Evolutionary conservation across 1,140 invertebrate genomes (phyloP), one percentile per base, ranked within the genome.

Genomic region (Microplitis mediator): DNA sequence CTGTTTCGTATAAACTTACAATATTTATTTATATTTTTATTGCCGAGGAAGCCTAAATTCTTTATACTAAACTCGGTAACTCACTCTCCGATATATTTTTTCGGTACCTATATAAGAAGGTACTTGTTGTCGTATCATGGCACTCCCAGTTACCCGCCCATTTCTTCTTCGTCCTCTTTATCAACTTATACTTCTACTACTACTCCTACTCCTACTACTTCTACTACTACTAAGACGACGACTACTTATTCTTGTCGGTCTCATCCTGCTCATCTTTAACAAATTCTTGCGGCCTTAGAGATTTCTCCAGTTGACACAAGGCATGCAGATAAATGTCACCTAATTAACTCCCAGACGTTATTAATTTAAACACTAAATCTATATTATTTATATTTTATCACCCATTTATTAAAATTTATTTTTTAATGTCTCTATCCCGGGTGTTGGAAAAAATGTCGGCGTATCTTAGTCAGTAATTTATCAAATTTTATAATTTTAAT

Each of bases 251-350:
- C 52, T 45, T 11, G 39, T 45, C 39, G 39, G 39, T 45, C 35
- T 62, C 60, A 62, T 54, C 65, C 9, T 51, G 54, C 54, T 72
- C 56, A 69, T 72, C 72, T 62, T 73, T 36, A 62, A 73, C 72
- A 74, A 79, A 81, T 82, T 84, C 82, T 78, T 76, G 73, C 51
- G 75, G 75, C 63, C 76, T 70, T 75, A 76, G 79, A 83, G 81
- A 82, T 83, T 83, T 82, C 79, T 79, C 23, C 64, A 75, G 77
- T 69, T 54, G 65, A 52, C 45, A 76, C 81, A 45, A 45, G 79
- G 78, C 79, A 77, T 77, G 78, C 79, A 82, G 83, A 84, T 83
- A 84, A 84, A 84, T 84, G 83, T 84, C 82, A 80, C 81, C 81
- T 84, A 84, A 84, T 84, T 84, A 84, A 84, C 83, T 35, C 63